Percentiles rank a stretch among this genome's conserved stretches.
These are phyloP conservation scores for Caenorhabditis doughertyi DNA, from an alignment of 2,888 invertebrate species.

Conservation along the genomic window DNA sequence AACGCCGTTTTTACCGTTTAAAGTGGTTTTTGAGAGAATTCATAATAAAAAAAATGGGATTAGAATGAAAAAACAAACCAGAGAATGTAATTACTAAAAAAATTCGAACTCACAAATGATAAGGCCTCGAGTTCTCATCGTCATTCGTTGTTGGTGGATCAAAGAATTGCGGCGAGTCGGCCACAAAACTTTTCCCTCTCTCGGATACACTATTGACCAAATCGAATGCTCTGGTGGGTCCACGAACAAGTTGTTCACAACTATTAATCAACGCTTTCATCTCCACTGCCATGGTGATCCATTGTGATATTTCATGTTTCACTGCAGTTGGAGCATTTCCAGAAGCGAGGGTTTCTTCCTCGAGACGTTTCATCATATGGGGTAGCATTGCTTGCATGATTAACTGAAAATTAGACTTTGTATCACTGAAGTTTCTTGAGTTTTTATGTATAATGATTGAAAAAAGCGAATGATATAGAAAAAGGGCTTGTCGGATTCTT, in stretches of 20 bases:
- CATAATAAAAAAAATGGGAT: no score
- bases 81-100: not conserved
- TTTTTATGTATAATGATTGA: no score
- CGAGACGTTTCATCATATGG: constrained; percentile 95
- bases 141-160: constrained; percentile 82
- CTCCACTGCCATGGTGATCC: constrained; percentile 91
- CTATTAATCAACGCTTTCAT: constrained; percentile 96
- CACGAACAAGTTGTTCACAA: constrained; percentile 95
- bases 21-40: no score
- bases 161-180: constrained; percentile 83
- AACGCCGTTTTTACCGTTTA: no score
- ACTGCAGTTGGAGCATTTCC: constrained; percentile 87
- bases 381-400: constrained; percentile 96
- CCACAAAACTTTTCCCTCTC: constrained; percentile 81
- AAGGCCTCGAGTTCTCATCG: constrained; percentile 77
- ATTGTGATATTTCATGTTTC: constrained; percentile 89
- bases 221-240: constrained; percentile 94
- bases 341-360: constrained; percentile 89
- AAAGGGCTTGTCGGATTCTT: no score
- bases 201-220: constrained; percentile 77
- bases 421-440: no score
- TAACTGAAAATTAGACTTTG: constrained; percentile 62
- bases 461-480: no score
- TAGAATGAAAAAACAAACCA: no score
- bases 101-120: constrained; percentile 73